phyloP scores from a whole-genome alignment of 2,888 invertebrate genomes.

The Lottia gigantea region DNA sequence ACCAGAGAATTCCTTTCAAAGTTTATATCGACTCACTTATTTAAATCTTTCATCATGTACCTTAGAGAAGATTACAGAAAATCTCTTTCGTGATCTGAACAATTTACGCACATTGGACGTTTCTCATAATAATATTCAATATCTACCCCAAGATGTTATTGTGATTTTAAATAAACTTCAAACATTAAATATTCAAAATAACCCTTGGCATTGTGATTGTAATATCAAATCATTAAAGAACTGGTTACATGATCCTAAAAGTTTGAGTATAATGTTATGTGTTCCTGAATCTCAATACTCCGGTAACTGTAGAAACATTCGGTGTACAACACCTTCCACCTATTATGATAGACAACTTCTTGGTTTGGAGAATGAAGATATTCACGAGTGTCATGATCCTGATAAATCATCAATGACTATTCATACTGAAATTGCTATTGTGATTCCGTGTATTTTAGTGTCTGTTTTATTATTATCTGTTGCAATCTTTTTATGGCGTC shows the following conservation, averaged over 20 bases:
- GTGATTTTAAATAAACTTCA: slow-evolving; percentile 34
- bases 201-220: slow-evolving; percentile 58
- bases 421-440: slow-evolving; percentile 33
- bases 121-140: slow-evolving; percentile 46
- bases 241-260: slow-evolving; percentile 39
- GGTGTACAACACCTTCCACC: slow-evolving; percentile 40
- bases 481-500: slow-evolving; percentile 40
- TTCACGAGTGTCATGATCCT: slow-evolving; percentile 29
- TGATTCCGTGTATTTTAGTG: slow-evolving; percentile 36
- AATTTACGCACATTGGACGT: slow-evolving; percentile 47
- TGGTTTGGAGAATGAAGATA: slow-evolving; percentile 31
- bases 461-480: slow-evolving; percentile 39
- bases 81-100: slow-evolving; percentile 35
- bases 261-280: slow-evolving; percentile 33
- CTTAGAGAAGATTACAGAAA: slow-evolving; percentile 33
- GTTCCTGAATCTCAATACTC: slow-evolving; percentile 15
- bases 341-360: slow-evolving; percentile 33
- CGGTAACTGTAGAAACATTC: slow-evolving; percentile 36
- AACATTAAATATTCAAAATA: slow-evolving; percentile 40
- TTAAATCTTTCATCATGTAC: slow-evolving; percentile 52
- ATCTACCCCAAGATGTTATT: slow-evolving; percentile 37
- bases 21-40: slow-evolving; percentile 42
- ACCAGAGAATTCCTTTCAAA: slow-evolving; percentile 35
- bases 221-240: slow-evolving; percentile 44
- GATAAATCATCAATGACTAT: slow-evolving; percentile 31